These are phyloP conservation scores for Myrmecophaga tridactyla DNA, from an alignment of 2,113 vertebrate genomes.

Conservation along the genomic window DNA sequence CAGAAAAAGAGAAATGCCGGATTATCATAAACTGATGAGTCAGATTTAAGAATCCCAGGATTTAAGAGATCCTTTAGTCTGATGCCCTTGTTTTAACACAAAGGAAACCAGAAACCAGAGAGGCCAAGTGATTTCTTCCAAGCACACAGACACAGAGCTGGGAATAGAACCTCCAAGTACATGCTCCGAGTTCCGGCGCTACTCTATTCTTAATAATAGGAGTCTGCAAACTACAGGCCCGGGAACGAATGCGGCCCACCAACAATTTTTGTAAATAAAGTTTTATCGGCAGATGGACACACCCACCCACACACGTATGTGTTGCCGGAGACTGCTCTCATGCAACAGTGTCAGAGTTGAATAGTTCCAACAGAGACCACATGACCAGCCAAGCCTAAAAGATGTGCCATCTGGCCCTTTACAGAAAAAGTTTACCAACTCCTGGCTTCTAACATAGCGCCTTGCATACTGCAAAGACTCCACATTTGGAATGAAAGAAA, in stretches of 20 bases:
- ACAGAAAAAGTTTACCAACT: neutral
- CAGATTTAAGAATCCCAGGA: neutral
- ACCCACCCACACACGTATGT: neutral
- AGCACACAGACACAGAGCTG: neutral
- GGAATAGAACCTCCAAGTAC: neutral
- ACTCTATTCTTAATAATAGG: neutral
- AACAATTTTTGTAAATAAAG: neutral
- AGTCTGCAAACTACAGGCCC: neutral
- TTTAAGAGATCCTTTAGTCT: neutral
- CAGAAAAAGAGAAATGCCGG: neutral
- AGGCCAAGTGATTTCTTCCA: neutral
- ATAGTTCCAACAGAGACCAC: neutral
- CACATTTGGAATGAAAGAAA: conserved; percentile 31
- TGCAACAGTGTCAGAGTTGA: neutral
- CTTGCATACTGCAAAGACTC: conserved; percentile 57
- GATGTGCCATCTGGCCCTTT: neutral
- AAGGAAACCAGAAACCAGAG: neutral
- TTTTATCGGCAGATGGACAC: neutral
- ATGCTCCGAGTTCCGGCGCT: neutral
- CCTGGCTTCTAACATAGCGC: conserved; percentile 31
- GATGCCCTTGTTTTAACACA: neutral
- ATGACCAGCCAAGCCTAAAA: neutral
- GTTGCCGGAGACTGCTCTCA: neutral
- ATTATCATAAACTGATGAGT: neutral
- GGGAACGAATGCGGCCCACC: neutral